These are phyloP conservation scores for Dolomedes plantarius DNA, from an alignment of 2,888 invertebrate genomes.

Conservation along the genomic window DNA sequence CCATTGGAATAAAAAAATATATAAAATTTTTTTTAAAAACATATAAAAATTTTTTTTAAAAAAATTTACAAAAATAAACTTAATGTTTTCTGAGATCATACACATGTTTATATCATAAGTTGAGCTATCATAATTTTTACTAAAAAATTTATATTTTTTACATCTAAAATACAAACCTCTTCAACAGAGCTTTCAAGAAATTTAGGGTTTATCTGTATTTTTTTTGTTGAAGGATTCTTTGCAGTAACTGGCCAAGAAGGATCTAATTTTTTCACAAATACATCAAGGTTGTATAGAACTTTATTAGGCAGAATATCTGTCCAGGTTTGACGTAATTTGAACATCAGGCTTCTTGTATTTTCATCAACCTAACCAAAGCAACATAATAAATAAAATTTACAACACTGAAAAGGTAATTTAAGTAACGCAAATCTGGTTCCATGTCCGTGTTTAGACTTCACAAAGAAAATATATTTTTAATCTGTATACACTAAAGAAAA, in stretches of 20 bases:
- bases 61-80: no score
- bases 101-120: no score
- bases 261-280: constrained; percentile 90
- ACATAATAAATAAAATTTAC: constrained; percentile 9
- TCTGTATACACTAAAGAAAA: not conserved
- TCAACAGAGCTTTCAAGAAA: constrained; percentile 81
- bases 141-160: no score
- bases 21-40: no score
- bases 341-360: constrained; percentile 92
- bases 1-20: no score
- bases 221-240: constrained; percentile 74
- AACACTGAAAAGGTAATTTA: not conserved
- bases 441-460: not conserved
- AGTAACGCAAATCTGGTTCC: not conserved
- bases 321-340: constrained; percentile 97
- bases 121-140: no score
- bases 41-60: no score
- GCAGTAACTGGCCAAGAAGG: constrained; percentile 96
- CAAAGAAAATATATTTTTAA: not conserved
- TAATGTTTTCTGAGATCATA: no score
- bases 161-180: constrained; percentile 19
- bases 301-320: constrained; percentile 91
- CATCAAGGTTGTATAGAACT: constrained; percentile 92
- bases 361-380: constrained; percentile 83
- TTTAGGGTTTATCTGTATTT: constrained; percentile 96